phyloP scores from a whole-genome alignment of 1,140 invertebrate species.

The Lineus longissimus region DNA sequence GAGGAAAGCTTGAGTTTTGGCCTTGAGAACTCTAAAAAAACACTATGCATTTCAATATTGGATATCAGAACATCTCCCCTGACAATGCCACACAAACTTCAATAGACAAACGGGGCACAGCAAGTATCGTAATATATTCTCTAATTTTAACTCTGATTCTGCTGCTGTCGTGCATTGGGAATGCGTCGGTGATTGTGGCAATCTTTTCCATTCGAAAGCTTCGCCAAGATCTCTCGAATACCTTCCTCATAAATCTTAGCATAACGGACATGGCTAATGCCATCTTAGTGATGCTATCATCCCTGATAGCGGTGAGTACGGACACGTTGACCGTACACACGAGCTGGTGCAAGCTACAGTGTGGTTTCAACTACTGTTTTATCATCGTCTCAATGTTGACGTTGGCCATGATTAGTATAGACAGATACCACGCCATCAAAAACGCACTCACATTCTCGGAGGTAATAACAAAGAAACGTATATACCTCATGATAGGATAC shows the following conservation, averaged over 20 bases:
- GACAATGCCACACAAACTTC: too few species aligned
- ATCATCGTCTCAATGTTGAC: constrained; percentile 52
- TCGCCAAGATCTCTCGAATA: constrained; percentile 35
- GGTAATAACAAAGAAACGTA: constrained; percentile 23
- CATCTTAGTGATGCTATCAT: constrained; percentile 39
- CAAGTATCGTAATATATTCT: constrained; percentile 15
- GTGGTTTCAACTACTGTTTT: constrained; percentile 47
- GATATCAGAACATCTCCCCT: too few species aligned
- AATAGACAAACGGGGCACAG: too few species aligned
- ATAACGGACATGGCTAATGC: constrained; percentile 44
- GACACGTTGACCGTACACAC: constrained; percentile 31
- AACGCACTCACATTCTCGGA: constrained; percentile 37
- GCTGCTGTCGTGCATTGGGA: constrained; percentile 34
- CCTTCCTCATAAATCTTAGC: constrained; percentile 44
- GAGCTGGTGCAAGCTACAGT: constrained; percentile 36
- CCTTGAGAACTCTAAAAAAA: too few species aligned
- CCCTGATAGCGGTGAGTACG: constrained; percentile 25
- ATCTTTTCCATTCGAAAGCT: constrained; percentile 24
- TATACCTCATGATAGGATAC: constrained; percentile 27
- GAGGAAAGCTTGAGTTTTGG: too few species aligned
- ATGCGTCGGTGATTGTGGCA: constrained; percentile 37
- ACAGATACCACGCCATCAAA: constrained; percentile 42
- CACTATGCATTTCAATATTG: too few species aligned
- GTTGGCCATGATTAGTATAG: constrained; percentile 47
- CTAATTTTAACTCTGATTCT: constrained; percentile 28